A percentile compares a stretch with the other conserved stretches of the same genome.
Conservation (phyloP, 2,888 invertebrate genomes). For the Metallyticus violacea region DNA sequence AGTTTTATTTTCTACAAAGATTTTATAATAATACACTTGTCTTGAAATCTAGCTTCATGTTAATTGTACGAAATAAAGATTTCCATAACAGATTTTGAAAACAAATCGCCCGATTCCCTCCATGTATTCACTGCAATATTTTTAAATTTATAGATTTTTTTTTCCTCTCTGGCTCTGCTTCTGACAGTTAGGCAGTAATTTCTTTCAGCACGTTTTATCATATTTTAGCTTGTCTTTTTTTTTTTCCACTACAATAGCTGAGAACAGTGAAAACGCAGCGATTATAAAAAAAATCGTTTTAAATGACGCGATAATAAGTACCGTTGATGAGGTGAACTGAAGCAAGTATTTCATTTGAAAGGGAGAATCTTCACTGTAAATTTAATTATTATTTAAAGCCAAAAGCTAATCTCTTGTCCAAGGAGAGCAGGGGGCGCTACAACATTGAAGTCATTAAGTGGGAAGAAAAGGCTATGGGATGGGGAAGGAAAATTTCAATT, state of each 20-base stretch:
- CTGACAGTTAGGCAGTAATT: neutral
- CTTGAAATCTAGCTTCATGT: no score
- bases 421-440: no score
- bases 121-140: no score
- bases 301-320: neutral
- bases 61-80: no score
- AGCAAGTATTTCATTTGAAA: no score
- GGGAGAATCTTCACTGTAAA: neutral
- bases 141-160: neutral
- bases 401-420: neutral
- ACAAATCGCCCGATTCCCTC: no score
- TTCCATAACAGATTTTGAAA: no score
- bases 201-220: no score
- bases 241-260: neutral
- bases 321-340: no score
- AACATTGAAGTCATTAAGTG: neutral
- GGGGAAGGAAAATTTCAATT: neutral
- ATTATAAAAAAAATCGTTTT: neutral
- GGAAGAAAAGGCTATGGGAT: neutral
- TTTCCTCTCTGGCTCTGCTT: no score
- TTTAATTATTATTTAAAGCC: neutral
- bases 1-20: no score
- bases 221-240: neutral
- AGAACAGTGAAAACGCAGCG: neutral
- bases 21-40: no score